Conservation (phyloP, 2,888 invertebrate species). For the Apamea sordens region DNA sequence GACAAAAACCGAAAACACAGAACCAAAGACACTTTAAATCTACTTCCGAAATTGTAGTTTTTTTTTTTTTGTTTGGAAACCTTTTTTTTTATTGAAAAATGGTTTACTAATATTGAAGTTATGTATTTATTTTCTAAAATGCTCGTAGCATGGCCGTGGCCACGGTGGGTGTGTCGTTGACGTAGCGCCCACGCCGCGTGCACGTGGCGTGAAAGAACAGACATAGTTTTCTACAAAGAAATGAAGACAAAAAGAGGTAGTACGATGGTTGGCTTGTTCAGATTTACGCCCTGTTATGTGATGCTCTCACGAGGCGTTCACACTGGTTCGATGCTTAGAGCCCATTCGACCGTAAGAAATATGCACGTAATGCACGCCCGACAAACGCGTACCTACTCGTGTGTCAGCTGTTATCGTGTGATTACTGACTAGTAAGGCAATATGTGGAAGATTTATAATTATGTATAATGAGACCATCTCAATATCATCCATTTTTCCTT, state of each 20-base stretch:
- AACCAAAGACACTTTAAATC: no score
- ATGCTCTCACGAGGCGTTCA: constrained; percentile 18
- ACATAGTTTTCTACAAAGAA: background rate
- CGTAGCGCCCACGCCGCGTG: constrained; percentile 41
- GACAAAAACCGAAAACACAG: no score
- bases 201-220: constrained; percentile 44
- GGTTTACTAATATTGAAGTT: background rate
- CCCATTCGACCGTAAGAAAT: background rate
- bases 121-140: background rate
- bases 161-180: constrained; percentile 34
- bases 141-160: constrained; percentile 7
- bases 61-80: no score
- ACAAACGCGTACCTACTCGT: background rate
- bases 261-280: background rate
- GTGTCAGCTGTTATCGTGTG: background rate
- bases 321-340: background rate
- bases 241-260: background rate
- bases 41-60: no score
- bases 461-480: no score
- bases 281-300: background rate
- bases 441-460: no score
- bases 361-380: background rate
- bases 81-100: background rate
- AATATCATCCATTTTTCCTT: no score
- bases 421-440: background rate